phyloP scores from a whole-genome alignment of 2,888 invertebrate species.

The Lamellibrachia columna region DNA sequence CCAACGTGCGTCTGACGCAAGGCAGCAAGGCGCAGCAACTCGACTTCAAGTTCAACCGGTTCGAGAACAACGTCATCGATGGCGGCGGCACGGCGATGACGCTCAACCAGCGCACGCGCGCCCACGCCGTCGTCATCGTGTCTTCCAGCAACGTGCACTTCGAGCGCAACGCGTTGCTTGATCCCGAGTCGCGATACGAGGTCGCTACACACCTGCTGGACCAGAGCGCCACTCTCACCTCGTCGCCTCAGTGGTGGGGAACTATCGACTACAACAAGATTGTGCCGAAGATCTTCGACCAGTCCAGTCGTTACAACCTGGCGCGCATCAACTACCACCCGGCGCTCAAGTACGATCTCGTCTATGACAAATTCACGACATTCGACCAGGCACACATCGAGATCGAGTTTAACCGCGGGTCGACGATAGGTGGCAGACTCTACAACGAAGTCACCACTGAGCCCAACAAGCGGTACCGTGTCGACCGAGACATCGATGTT shows the following conservation, averaged over 20 bases:
- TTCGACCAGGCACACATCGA: slow-evolving; percentile 80
- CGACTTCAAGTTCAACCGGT: slow-evolving; percentile 86
- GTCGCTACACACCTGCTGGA: slow-evolving; percentile 94
- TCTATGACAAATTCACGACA: slow-evolving; percentile 69
- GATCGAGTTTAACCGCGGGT: slow-evolving; percentile 68
- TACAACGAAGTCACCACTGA: slow-evolving; percentile 18
- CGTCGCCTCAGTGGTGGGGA: slow-evolving; percentile 94
- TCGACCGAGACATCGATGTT: slow-evolving; percentile 92
- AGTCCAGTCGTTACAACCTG: slow-evolving; percentile 78
- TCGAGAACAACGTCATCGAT: slow-evolving; percentile 83
- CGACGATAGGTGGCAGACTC: slow-evolving; percentile 55
- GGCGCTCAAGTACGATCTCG: slow-evolving; percentile 73
- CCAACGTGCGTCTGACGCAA: slow-evolving; percentile 86
- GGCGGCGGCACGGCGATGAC: slow-evolving; percentile 73
- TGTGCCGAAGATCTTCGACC: slow-evolving; percentile 59
- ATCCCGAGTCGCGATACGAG: slow-evolving; percentile 90
- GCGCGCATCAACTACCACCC: slow-evolving; percentile 92
- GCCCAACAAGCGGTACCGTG: slow-evolving; percentile 73
- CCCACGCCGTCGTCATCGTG: slow-evolving; percentile 90
- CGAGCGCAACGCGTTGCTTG: slow-evolving; percentile 89
- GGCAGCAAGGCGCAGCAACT: slow-evolving; percentile 84
- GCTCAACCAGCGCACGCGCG: slow-evolving; percentile 87
- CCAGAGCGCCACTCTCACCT: slow-evolving; percentile 77
- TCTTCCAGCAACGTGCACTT: slow-evolving; percentile 90
- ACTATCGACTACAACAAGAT: slow-evolving; percentile 44